Evolutionary conservation across 1,140 invertebrate genomes (phyloP).

Genomic region (Potamilus streckersoni): DNA sequence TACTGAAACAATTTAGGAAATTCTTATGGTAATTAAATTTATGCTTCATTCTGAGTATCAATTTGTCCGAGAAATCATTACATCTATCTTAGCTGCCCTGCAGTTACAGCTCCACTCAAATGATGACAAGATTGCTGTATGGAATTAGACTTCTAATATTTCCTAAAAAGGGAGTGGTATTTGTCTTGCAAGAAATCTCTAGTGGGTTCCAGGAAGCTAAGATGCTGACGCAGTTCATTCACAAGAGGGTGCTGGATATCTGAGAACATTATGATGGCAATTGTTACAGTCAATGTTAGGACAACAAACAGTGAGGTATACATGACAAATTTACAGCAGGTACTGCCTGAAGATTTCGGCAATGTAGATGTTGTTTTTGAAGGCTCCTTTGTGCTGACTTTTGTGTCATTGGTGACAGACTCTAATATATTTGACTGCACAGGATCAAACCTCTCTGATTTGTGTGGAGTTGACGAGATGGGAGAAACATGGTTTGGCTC

Average conservation of each 20-base stretch:
- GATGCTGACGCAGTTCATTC: slow-evolving; percentile 38
- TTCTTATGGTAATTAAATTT: too few relatives aligned
- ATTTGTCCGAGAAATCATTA: too few relatives aligned
- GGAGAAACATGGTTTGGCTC: slow-evolving; percentile 40
- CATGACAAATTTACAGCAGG: slow-evolving; percentile 39
- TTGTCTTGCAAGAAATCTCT: slow-evolving; percentile 49
- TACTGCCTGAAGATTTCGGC: slow-evolving; percentile 26
- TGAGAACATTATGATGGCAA: slow-evolving; percentile 52
- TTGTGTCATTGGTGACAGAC: slow-evolving; percentile 16
- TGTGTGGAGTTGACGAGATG: too few relatives aligned
- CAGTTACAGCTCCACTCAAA: too few relatives aligned
- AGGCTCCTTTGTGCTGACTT: slow-evolving; percentile 3
- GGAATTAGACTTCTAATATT: too few relatives aligned
- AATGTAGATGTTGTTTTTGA: slow-evolving; percentile 6
- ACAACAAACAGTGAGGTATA: slow-evolving; percentile 46
- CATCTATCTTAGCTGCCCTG: too few relatives aligned
- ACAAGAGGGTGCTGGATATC: slow-evolving; percentile 49
- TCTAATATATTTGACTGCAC: slow-evolving; percentile 15
- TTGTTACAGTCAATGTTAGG: slow-evolving; percentile 44
- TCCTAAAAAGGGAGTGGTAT: slow-evolving; percentile 1
- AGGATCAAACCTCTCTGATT: slow-evolving; percentile 13
- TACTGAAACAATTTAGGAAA: too few relatives aligned
- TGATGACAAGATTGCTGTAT: too few relatives aligned
- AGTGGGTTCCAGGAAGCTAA: slow-evolving; percentile 53
- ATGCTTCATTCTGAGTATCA: too few relatives aligned